These are phyloP conservation scores for Scelioninae gen. 2 DNA, from an alignment of 2,888 invertebrate genomes.

Conservation along the genomic window DNA sequence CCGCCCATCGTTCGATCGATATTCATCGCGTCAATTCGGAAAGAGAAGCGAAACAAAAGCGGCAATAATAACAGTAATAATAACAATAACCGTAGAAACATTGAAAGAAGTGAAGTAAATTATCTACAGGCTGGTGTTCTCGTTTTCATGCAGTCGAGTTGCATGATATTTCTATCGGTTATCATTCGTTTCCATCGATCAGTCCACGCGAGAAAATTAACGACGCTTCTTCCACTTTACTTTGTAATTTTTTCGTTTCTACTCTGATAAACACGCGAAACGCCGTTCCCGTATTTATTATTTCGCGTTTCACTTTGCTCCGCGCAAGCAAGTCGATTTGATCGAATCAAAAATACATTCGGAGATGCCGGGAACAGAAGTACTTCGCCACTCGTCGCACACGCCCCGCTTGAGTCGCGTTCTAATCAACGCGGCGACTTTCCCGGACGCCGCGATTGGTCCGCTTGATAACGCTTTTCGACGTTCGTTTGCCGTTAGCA, in stretches of 20 bases:
- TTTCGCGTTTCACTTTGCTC: slow-evolving; percentile 18
- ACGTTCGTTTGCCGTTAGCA: slow-evolving; percentile 64
- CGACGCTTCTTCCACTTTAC: slow-evolving; percentile 49
- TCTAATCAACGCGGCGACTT: slow-evolving; percentile 50
- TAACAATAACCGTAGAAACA: too few relatives aligned
- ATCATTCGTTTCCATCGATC: slow-evolving; percentile 50
- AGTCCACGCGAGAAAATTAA: slow-evolving; percentile 57
- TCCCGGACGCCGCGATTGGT: slow-evolving; percentile 66
- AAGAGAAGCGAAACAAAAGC: slow-evolving; percentile 7
- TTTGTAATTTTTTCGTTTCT: slow-evolving; percentile 39
- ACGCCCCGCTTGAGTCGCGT: slow-evolving; percentile 39
- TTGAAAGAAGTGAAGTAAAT: slow-evolving; percentile 20
- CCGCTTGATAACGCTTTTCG: slow-evolving; percentile 64
- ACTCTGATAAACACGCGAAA: slow-evolving; percentile 54
- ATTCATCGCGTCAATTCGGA: slow-evolving; percentile 3
- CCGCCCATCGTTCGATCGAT: slow-evolving; percentile 21
- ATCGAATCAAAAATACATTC: slow-evolving; percentile 53
- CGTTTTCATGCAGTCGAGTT: slow-evolving; percentile 47
- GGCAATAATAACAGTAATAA: too few relatives aligned
- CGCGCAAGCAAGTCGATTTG: slow-evolving; percentile 50
- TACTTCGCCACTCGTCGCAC: slow-evolving; percentile 52
- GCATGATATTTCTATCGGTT: slow-evolving; percentile 47
- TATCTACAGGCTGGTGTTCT: slow-evolving; percentile 54
- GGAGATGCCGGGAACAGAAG: slow-evolving; percentile 49
- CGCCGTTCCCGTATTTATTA: slow-evolving; percentile 19